Evolutionary conservation across 1,140 invertebrate genomes (phyloP), one percentile per base, ranked within the genome.

Genomic region (Orchesella cincta): DNA sequence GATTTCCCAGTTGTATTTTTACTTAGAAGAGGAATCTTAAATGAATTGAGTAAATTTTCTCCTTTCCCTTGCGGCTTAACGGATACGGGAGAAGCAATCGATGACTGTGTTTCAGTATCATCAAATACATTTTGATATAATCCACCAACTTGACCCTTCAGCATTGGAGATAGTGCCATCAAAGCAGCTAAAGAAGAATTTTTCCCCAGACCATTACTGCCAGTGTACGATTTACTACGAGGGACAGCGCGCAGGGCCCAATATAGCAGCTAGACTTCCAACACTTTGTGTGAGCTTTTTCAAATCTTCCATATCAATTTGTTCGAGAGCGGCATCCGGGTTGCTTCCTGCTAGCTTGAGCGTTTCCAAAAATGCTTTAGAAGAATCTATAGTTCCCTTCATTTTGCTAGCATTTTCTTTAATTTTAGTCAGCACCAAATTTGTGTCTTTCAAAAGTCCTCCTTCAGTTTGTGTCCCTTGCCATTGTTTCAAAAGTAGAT

Each of bases 401-500:
- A 57, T 57, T 26, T 57, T 8, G 3, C 3, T 57, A 3, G 52
- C 52, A 3, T 23, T 23, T 26, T 57, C 14, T 26, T 57, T 57
- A 23, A 57, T 57, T 57, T 57, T 14, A 23, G 8, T n/a, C 8
- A 57, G n/a, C 8, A 57, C 54, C 14, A 57, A 33, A 33, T 67
- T 67, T 26, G 28, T 33, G 62, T 31, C 62, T 31, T 67, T 67
- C 8, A 67, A 23, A 26, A 57, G 54, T 67, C 33, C 33, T 39
- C 20, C 35, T 31, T 52, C 8, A 18, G 1, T 74, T 14, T 2
- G 14, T n/a, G 52, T 23, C 2, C 23, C n/a, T 23, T 33, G 28
- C 80, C 80, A 80, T 23, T 77, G 34, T 26, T 80, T 72, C 73
- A 84, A 84, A 51, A 87, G 82, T 33, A 82, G 36, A 82, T 89